A percentile compares a stretch with the other conserved stretches of the same genome.
Evolutionary conservation across 1,140 invertebrate species (phyloP).

Genomic region (Drosophila obscura): DNA sequence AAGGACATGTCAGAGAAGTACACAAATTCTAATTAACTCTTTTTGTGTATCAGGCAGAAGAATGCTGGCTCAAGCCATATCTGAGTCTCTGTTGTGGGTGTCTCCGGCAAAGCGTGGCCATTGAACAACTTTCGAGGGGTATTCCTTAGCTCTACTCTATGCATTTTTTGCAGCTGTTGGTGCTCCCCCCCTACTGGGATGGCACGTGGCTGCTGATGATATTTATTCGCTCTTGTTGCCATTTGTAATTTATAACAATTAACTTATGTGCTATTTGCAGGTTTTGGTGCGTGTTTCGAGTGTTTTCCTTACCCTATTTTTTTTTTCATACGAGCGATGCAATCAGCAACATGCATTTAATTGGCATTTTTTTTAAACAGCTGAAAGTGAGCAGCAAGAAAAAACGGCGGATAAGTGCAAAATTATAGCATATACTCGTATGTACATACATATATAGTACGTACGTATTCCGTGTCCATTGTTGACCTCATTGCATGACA

Average conservation of each 20-base stretch:
- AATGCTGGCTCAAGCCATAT: too few species aligned
- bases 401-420: slow-evolving; percentile 20
- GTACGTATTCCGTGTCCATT: slow-evolving; percentile 54
- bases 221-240: slow-evolving; percentile 43
- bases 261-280: slow-evolving; percentile 63
- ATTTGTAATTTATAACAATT: slow-evolving; percentile 75
- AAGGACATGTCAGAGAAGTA: neutral
- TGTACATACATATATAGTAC: neutral
- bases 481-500: slow-evolving; percentile 79
- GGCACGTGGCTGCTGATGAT: slow-evolving; percentile 33
- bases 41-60: neutral
- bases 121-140: too few species aligned
- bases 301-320: slow-evolving; percentile 7
- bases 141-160: too few species aligned
- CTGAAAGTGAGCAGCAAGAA: slow-evolving; percentile 30
- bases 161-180: too few species aligned
- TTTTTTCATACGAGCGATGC: slow-evolving; percentile 20
- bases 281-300: slow-evolving; percentile 19
- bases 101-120: too few species aligned
- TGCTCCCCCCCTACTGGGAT: neutral
- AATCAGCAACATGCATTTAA: slow-evolving; percentile 68
- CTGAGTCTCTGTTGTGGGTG: too few species aligned
- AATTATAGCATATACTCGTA: slow-evolving; percentile 44
- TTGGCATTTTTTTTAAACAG: slow-evolving; percentile 74
- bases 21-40: neutral